Base-by-base conservation (phyloP, 2,113 vertebrate genomes). In the Phalacrocorax brasilianus region DNA sequence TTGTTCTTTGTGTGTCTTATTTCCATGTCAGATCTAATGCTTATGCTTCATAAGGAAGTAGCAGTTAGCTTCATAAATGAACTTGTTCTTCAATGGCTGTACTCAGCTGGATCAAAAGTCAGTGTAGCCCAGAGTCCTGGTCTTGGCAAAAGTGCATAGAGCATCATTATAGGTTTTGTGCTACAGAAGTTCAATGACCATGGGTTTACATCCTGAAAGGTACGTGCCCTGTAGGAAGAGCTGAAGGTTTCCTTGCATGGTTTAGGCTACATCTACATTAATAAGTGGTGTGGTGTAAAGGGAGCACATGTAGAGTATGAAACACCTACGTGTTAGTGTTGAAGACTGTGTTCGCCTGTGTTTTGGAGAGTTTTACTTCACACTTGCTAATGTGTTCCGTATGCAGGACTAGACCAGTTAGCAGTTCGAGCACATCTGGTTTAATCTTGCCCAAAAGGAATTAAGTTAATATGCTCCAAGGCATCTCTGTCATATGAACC, bases 301-400 rank as follows among this genome's bases (percentile, higher is more conserved):
- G 56, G 16, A 71, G 12, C 35, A 56, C 33, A 30, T 47, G 21
- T 59, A 6, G 62, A 66, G n/a, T 23, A 12, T 18, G 17, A 27
- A 78, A 17, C 5, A 7, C 14, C 6, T 30, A 0, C 0, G 0
- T 38, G 20, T 32, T 90, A 40, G 12, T n/a, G 53, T 18, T 63
- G 50, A 77, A 55, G 55, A 50, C 32, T 23, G 3, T 52, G 23
- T 63, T 84, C 2, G 2, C 42, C 13, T 81, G 16, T 1, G 0
- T 78, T 86, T 78, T 66, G 55, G 20, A 55, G 65, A 56, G 32
- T 55, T 81, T 23, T 71, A 9, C 82, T 67, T 89, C 33, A 19
- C 1, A 1, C 38, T 45, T 67, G 21, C 23, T 58, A 12, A 7
- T n/a, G 38, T 38, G 38, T 38, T 38, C 38, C 9, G 38, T 38